These are phyloP conservation scores for Cephalopholis sonnerati DNA, from an alignment of 2,113 vertebrate genomes.

Conservation along the genomic window DNA sequence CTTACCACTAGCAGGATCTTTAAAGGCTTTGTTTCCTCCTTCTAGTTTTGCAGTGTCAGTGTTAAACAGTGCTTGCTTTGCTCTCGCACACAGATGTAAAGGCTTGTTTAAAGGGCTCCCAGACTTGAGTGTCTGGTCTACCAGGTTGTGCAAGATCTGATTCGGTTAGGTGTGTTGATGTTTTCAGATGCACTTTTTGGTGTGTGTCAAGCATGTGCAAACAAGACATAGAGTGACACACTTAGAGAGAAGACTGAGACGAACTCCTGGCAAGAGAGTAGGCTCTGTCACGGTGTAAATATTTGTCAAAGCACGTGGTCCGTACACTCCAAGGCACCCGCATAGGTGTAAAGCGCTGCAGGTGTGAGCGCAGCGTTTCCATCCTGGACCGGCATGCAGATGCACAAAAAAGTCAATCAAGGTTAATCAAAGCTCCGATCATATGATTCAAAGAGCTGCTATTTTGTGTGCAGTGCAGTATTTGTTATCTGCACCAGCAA, in stretches of 20 bases:
- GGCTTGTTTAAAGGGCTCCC: slow-evolving; percentile 75
- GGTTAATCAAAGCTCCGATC: neutral
- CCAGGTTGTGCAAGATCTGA: slow-evolving; percentile 70
- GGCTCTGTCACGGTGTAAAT: slow-evolving; percentile 55
- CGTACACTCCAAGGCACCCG: neutral
- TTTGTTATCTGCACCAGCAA: neutral
- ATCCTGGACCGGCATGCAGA: neutral
- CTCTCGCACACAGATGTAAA: slow-evolving; percentile 4
- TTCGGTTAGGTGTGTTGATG: slow-evolving; percentile 70
- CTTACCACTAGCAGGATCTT: slow-evolving; percentile 46
- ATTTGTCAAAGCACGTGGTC: slow-evolving; percentile 68
- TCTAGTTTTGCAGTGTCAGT: slow-evolving; percentile 61
- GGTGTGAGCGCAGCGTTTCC: slow-evolving; percentile 30
- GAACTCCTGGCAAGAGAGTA: neutral
- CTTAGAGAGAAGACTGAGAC: slow-evolving; percentile 14
- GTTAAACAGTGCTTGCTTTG: slow-evolving; percentile 52
- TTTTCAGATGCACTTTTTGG: slow-evolving; percentile 24
- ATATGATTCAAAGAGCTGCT: neutral
- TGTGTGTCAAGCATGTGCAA: slow-evolving; percentile 36
- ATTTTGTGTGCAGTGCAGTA: neutral
- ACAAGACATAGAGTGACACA: slow-evolving; percentile 7
- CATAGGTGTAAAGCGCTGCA: slow-evolving; percentile 36
- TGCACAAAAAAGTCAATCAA: neutral
- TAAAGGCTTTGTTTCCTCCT: slow-evolving; percentile 47
- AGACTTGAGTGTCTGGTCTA: slow-evolving; percentile 39